Evolutionary conservation across 2,888 invertebrate genomes (phyloP).

Genomic region (Aphodius granarius): DNA sequence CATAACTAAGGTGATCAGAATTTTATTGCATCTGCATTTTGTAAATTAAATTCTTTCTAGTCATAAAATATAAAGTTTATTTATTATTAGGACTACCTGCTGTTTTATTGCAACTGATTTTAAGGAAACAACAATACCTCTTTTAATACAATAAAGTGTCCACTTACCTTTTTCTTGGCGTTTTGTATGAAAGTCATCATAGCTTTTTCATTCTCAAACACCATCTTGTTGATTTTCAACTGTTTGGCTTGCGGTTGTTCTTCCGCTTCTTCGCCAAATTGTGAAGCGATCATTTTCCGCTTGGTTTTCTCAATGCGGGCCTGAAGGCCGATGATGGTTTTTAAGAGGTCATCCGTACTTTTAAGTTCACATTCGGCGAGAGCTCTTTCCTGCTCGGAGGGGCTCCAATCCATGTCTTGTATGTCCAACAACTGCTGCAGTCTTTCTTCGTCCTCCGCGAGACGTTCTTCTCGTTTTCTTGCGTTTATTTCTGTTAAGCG

Average conservation of each 20-base stretch:
- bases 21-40: too few relatives aligned
- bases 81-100: too few relatives aligned
- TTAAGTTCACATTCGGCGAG: conserved; percentile 75
- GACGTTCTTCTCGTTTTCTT: conserved; percentile 81
- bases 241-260: conserved; percentile 52
- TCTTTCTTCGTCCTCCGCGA: conserved; percentile 88
- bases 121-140: conserved; percentile 11
- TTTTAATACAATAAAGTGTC: neutral
- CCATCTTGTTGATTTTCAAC: conserved; percentile 51
- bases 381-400: conserved; percentile 55
- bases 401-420: conserved; percentile 61
- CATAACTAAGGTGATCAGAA: too few relatives aligned
- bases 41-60: too few relatives aligned
- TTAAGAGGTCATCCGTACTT: conserved; percentile 78
- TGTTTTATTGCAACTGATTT: too few relatives aligned
- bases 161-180: conserved; percentile 63
- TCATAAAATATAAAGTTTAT: too few relatives aligned
- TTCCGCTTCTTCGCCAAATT: conserved; percentile 63
- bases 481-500: conserved; percentile 88
- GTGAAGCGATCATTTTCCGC: conserved; percentile 73
- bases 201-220: conserved; percentile 51
- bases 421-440: conserved; percentile 74
- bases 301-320: conserved; percentile 75
- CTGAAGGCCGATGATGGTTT: conserved; percentile 69
- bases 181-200: conserved; percentile 58